Conservation (phyloP, 2,888 invertebrate species). For the Cephalotes varians region DNA sequence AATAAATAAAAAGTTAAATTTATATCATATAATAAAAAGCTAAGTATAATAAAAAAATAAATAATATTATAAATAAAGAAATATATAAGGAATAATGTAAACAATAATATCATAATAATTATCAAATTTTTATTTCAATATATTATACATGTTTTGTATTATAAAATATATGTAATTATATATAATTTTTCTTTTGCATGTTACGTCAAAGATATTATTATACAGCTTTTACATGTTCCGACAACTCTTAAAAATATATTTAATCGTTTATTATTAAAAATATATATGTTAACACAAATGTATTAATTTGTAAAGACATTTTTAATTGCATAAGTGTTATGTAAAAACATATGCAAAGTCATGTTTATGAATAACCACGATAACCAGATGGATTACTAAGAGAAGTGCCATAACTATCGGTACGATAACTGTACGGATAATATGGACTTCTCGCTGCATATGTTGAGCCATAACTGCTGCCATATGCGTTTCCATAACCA, state of each 20-base stretch:
- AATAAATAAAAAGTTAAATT: background rate
- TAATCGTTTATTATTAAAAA: background rate
- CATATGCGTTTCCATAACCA: constrained; percentile 86
- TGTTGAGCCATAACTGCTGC: constrained; percentile 64
- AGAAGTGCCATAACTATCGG: constrained; percentile 60
- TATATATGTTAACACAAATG: background rate
- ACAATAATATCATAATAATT: background rate
- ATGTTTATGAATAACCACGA: constrained; percentile 77
- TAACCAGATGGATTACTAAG: constrained; percentile 77
- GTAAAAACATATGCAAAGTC: background rate
- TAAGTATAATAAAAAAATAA: background rate
- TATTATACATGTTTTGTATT: background rate
- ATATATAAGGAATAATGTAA: constrained; percentile 38
- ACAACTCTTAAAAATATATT: background rate
- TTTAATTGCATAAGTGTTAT: constrained; percentile 19
- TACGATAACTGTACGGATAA: constrained; percentile 62
- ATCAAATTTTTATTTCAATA: constrained; percentile 24
- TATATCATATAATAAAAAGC: background rate
- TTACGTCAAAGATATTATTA: constrained; percentile 7
- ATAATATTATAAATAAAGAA: constrained; percentile 33
- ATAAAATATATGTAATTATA: background rate
- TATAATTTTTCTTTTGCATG: background rate
- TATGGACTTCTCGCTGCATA: constrained; percentile 64
- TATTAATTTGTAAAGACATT: constrained; percentile 26
- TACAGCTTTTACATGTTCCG: background rate